Evolutionary conservation across 1,140 invertebrate species (phyloP), one percentile per base, ranked within the genome.

Genomic region (Diuraphis noxia): DNA sequence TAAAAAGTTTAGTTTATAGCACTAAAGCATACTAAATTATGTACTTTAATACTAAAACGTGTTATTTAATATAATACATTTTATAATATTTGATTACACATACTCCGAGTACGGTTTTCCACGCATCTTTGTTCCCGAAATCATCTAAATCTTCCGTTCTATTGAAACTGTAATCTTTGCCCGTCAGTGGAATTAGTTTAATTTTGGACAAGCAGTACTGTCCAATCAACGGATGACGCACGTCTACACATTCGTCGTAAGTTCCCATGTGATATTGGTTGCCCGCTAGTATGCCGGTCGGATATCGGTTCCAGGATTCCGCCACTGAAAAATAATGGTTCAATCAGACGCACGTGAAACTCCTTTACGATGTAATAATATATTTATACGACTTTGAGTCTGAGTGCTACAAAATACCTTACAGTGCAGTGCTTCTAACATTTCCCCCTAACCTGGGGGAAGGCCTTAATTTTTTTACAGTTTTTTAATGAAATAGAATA

Each of bases 51-150:
- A n/a, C n/a, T n/a, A n/a, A n/a, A n/a, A n/a, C n/a, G n/a, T n/a
- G n/a, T n/a, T n/a, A n/a, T n/a, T n/a, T n/a, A n/a, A n/a, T n/a
- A n/a, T n/a, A n/a, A n/a, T n/a, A n/a, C n/a, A n/a, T n/a, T n/a
- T n/a, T n/a, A n/a, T n/a, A 52, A 52, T 52, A 52, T 23, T 56
- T 30, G 8, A 56, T 56, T n/a, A 10, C 30, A 63, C 63, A 5
- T 89, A 89, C 88, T n/a, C 88, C 88, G 21, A 89, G 88, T 72
- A 89, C 30, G 34, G 56, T 63, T 34, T 43, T 40, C 88, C 88
- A 89, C 1, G 88, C 40, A 86, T 86, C 9, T 21, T 49, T 36
- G 30, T 36, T 86, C 2, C 43, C 84, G 10, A 49, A 49, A 38
- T 88, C 17, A 6, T 79, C 46, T 6, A 10, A 5, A 36, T 79